These are phyloP conservation scores for Leptopilina syphax DNA, from an alignment of 2,888 invertebrate genomes.

Conservation along the genomic window DNA sequence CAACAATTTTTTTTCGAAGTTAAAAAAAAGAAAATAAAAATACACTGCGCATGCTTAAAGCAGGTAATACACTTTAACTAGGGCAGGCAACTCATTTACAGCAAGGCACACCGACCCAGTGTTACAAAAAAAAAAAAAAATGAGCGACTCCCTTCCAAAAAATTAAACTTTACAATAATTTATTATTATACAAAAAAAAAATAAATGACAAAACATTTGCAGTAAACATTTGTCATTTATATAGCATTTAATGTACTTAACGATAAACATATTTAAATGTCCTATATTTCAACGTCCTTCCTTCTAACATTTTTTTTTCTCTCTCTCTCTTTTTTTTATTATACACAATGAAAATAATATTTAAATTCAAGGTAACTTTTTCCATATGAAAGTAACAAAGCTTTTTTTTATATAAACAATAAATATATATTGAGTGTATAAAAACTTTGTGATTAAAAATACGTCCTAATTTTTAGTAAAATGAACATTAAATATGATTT, in stretches of 20 bases:
- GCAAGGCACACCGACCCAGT: slow-evolving; percentile 3
- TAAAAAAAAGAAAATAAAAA: not conserved
- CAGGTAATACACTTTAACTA: slow-evolving; percentile 9
- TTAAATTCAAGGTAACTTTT: slow-evolving; percentile 10
- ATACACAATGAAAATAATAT: not conserved
- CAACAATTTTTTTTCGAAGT: not conserved
- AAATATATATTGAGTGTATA: too few relatives aligned
- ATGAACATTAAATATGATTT: slow-evolving; percentile 2
- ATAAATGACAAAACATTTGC: not conserved
- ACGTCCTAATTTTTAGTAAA: slow-evolving; percentile 2
- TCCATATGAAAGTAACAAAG: not conserved
- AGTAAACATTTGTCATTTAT: not conserved
- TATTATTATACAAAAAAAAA: not conserved
- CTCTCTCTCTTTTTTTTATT: not conserved
- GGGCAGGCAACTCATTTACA: slow-evolving; percentile 6
- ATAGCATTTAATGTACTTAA: not conserved
- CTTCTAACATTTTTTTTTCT: not conserved
- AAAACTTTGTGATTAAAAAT: not conserved
- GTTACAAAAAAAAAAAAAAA: not conserved
- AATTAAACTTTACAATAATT: not conserved
- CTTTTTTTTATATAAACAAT: not conserved
- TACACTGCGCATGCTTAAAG: not conserved
- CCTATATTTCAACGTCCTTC: not conserved
- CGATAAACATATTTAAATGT: not conserved
- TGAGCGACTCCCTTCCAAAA: not conserved